These are phyloP conservation scores for Falcunculus frontatus DNA, from an alignment of 2,113 vertebrate species.

Conservation along the genomic window DNA sequence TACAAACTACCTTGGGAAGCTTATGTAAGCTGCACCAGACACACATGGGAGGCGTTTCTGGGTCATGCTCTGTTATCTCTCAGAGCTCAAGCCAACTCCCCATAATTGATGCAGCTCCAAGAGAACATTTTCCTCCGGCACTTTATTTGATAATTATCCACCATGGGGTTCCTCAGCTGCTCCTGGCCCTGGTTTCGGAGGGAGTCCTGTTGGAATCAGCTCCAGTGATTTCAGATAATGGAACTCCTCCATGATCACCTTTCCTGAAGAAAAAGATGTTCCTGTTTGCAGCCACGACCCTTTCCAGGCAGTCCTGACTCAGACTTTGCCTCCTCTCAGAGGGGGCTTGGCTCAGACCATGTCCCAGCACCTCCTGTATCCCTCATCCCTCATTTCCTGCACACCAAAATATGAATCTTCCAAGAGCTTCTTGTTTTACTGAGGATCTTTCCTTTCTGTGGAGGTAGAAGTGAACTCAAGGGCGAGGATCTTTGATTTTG, in stretches of 20 bases:
- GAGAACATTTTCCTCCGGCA: slow-evolving; percentile 31
- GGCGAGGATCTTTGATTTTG: background rate
- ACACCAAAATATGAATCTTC: background rate
- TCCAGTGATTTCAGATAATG: background rate
- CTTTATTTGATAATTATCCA: slow-evolving; percentile 10
- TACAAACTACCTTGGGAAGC: background rate
- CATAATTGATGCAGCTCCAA: background rate
- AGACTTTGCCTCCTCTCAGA: background rate
- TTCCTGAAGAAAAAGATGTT: background rate
- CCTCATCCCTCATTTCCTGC: background rate
- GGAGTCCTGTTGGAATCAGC: background rate
- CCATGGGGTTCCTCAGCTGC: background rate
- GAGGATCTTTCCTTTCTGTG: background rate
- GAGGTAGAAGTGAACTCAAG: background rate
- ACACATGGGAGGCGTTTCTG: background rate
- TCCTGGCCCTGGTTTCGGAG: background rate
- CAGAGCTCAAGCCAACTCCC: background rate
- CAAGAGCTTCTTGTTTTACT: background rate
- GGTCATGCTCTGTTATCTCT: background rate
- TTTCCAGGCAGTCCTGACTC: background rate
- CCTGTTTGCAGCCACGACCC: background rate
- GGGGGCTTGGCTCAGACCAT: rapidly evolving
- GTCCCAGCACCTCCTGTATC: background rate
- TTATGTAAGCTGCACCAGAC: background rate
- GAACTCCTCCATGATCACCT: background rate